Percentiles rank a stretch among this genome's conserved stretches.
phyloP scores from a whole-genome alignment of 2,113 vertebrate species.

The Excalfactoria chinensis region DNA sequence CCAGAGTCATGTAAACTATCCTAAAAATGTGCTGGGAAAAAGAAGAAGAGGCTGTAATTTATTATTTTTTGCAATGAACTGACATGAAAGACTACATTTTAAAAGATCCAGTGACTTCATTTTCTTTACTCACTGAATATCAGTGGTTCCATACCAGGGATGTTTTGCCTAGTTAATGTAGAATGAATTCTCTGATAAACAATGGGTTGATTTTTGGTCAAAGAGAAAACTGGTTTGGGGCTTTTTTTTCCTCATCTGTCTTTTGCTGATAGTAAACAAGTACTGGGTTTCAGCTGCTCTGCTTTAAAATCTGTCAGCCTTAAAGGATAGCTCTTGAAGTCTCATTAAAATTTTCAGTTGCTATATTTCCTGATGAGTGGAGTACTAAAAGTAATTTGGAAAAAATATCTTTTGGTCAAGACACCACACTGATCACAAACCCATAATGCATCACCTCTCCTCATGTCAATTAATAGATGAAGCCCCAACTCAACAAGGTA shows the following conservation, averaged over 20 bases:
- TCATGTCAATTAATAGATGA: neutral
- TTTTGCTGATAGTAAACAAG: neutral
- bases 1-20: constrained; percentile 82
- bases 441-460: neutral
- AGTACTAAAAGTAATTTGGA: neutral
- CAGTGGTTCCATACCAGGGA: constrained; percentile 21
- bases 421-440: neutral
- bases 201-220: neutral
- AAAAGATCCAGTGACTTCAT: constrained; percentile 33
- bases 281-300: neutral
- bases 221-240: neutral
- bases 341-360: neutral
- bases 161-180: constrained; percentile 41
- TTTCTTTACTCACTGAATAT: constrained; percentile 41
- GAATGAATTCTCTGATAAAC: constrained; percentile 28
- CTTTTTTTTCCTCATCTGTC: neutral
- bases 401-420: neutral
- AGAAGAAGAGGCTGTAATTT: constrained; percentile 60
- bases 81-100: constrained; percentile 62
- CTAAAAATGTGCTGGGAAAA: constrained; percentile 77
- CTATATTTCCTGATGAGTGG: neutral
- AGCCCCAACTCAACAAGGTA: neutral
- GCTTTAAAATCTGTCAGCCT: neutral
- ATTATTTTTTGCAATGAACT: constrained; percentile 51
- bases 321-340: neutral